Conservation (phyloP, 2,113 vertebrate genomes). For the Cebidichthys violaceus region DNA sequence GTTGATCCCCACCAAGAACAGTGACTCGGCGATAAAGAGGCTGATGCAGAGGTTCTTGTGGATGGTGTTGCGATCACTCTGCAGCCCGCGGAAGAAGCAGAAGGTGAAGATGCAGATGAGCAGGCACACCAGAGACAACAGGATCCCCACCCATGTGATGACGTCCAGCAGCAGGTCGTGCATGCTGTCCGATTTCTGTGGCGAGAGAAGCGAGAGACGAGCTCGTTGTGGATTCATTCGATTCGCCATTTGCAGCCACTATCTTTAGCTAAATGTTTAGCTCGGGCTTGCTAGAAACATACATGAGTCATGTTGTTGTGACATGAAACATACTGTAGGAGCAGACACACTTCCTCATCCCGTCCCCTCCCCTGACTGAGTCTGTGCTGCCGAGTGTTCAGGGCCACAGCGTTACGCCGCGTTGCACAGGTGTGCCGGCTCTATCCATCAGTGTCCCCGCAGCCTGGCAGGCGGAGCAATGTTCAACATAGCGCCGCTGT, state of each 20-base stretch:
- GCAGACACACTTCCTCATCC: neutral
- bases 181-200: slow-evolving; percentile 92
- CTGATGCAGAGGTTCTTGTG: slow-evolving; percentile 99
- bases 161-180: slow-evolving; percentile 96
- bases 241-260: neutral
- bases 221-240: neutral
- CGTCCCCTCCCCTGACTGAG: slow-evolving; percentile 34
- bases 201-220: slow-evolving; percentile 23
- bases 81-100: slow-evolving; percentile 98
- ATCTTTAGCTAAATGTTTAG: slow-evolving; percentile 12
- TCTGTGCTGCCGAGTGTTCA: slow-evolving; percentile 61
- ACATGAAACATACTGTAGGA: slow-evolving; percentile 32
- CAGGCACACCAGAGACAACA: slow-evolving; percentile 96
- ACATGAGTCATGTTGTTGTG: slow-evolving; percentile 30
- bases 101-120: slow-evolving; percentile 99
- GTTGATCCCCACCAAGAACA: slow-evolving; percentile 98
- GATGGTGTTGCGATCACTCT: slow-evolving; percentile 98
- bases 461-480: slow-evolving; percentile 74
- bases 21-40: slow-evolving; percentile 96
- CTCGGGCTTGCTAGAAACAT: slow-evolving; percentile 23
- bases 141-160: slow-evolving; percentile 98
- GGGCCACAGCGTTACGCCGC: slow-evolving; percentile 63
- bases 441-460: slow-evolving; percentile 80
- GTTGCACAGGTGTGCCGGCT: slow-evolving; percentile 74
- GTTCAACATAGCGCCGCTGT: slow-evolving; percentile 69